Evolutionary conservation across 2,113 vertebrate species (phyloP).

Genomic region (Dicerorhinus sumatrensis): DNA sequence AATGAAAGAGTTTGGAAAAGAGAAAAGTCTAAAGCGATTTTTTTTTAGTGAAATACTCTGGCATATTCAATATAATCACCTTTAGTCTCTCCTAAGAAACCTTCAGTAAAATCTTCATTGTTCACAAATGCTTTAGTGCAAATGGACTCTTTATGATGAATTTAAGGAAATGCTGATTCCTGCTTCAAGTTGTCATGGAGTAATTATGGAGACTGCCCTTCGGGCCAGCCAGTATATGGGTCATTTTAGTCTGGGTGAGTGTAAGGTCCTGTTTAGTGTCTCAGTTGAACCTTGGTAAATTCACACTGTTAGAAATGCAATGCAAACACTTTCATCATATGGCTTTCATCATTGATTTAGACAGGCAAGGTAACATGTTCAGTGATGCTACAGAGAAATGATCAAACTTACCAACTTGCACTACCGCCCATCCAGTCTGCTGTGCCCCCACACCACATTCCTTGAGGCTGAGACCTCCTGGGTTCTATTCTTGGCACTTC

Average conservation of each 20-base stretch:
- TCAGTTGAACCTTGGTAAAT: not conserved
- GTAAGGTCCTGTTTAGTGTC: not conserved
- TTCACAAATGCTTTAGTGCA: not conserved
- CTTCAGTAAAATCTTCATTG: constrained; percentile 31
- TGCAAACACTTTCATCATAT: not conserved
- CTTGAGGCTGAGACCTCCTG: not conserved
- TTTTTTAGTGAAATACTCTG: not conserved
- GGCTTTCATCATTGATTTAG: not conserved
- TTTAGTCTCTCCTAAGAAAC: constrained; percentile 18
- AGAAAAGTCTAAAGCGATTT: not conserved
- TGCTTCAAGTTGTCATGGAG: not conserved
- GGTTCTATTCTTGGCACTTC: not conserved
- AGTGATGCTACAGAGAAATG: not conserved
- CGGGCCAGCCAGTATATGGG: not conserved
- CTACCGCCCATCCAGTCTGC: not conserved
- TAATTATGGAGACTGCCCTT: not conserved
- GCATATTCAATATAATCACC: not conserved
- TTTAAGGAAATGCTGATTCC: not conserved
- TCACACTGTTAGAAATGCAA: not conserved
- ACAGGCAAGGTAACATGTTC: not conserved
- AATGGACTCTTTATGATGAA: not conserved
- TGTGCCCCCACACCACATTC: not conserved
- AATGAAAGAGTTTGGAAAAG: not conserved
- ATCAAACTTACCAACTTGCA: not conserved
- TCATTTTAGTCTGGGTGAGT: not conserved